phyloP scores from a whole-genome alignment of 1,140 invertebrate species.

The Pseudachorutes palmiensis region DNA sequence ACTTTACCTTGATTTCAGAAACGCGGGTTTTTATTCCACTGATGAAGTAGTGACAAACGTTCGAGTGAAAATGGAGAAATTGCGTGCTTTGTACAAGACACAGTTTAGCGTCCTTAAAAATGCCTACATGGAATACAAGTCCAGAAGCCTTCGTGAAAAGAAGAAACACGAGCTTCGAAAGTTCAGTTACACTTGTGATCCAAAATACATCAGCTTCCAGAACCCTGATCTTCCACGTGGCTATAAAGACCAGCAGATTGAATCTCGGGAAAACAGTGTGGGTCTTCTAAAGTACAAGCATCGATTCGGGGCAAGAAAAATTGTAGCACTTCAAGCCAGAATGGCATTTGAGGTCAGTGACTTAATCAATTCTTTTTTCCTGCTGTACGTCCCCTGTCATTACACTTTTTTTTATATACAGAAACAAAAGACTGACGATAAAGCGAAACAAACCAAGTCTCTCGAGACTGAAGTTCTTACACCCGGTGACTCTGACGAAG shows the following conservation, averaged over 20 bases:
- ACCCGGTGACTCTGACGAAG: no score
- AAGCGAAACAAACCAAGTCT: background rate
- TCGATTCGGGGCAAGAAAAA: background rate
- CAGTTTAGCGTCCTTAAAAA: background rate
- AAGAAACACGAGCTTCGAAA: background rate
- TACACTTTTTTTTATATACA: background rate
- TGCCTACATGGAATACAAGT: background rate
- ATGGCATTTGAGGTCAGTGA: background rate
- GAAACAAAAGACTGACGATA: background rate
- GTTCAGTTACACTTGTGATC: slow-evolving; percentile 3
- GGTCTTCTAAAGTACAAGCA: background rate
- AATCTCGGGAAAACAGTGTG: background rate
- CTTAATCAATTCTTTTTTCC: background rate
- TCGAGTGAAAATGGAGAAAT: background rate
- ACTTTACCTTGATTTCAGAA: background rate
- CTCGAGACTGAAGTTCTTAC: no score
- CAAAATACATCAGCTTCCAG: background rate
- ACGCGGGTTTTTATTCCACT: background rate
- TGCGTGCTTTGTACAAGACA: background rate
- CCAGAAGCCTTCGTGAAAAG: background rate
- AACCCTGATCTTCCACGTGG: background rate
- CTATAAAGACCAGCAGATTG: background rate
- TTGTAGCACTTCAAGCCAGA: background rate
- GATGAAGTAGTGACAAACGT: background rate
- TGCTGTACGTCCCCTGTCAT: background rate